Evolutionary conservation across 2,888 invertebrate genomes (phyloP).

Genomic region (Yponomeuta evonymella): DNA sequence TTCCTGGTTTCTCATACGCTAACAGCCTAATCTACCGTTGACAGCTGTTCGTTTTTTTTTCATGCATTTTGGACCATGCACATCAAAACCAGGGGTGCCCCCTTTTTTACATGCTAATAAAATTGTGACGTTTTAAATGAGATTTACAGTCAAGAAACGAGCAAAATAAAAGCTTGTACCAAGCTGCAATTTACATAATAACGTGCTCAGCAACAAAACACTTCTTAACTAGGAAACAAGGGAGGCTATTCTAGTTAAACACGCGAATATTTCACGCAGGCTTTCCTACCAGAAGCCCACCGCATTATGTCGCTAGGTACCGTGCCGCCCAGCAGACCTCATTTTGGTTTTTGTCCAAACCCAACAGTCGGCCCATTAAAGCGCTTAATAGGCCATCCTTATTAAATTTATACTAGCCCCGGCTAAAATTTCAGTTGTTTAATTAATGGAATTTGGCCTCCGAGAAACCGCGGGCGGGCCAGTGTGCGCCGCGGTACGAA

Average conservation of each 20-base stretch:
- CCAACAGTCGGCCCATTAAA: conserved; percentile 60
- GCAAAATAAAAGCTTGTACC: not conserved
- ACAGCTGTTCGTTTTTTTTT: too few species aligned
- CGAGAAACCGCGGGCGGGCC: conserved; percentile 53
- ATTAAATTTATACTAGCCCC: conserved; percentile 70
- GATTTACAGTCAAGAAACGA: not conserved
- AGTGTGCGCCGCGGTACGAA: conserved; percentile 44
- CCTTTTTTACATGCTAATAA: too few species aligned
- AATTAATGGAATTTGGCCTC: conserved; percentile 67
- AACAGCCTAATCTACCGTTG: too few species aligned
- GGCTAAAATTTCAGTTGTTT: conserved; percentile 72
- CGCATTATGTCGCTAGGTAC: conserved; percentile 21
- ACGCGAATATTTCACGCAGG: conserved; percentile 16
- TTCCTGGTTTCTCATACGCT: too few species aligned
- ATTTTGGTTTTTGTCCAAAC: conserved; percentile 71
- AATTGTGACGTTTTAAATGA: not conserved
- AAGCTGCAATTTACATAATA: not conserved
- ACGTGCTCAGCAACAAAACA: not conserved
- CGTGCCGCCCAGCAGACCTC: conserved; percentile 38
- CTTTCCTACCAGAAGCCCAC: conserved; percentile 17
- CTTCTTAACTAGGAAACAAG: conserved; percentile 1
- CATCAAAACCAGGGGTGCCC: too few species aligned
- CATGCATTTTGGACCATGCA: too few species aligned
- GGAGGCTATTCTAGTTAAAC: not conserved
- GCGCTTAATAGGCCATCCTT: conserved; percentile 67